Conservation (phyloP, 2,888 invertebrate species). For the Pycnomerus fuliginosus region DNA sequence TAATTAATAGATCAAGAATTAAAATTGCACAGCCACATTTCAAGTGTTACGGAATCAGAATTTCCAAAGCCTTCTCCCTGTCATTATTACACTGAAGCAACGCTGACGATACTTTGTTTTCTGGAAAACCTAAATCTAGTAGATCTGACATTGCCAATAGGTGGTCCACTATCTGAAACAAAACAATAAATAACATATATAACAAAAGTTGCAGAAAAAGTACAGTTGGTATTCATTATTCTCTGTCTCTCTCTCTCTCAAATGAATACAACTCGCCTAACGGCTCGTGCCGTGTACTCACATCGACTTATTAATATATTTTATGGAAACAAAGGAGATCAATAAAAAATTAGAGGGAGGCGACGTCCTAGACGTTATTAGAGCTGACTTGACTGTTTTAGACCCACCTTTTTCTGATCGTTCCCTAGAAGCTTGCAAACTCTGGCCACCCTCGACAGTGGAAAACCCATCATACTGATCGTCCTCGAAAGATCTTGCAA, state of each 20-base stretch:
- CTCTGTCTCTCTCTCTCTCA: too few relatives aligned
- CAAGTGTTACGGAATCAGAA: conserved; percentile 68
- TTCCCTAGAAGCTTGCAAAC: conserved; percentile 75
- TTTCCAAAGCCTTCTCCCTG: conserved; percentile 82
- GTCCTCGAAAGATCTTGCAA: conserved; percentile 69
- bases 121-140: conserved; percentile 80
- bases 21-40: conserved; percentile 38
- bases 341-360: too few relatives aligned
- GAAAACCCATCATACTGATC: conserved; percentile 87
- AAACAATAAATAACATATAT: too few relatives aligned
- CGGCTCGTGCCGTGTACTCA: too few relatives aligned
- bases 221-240: too few relatives aligned
- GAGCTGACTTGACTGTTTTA: too few relatives aligned
- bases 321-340: too few relatives aligned
- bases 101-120: conserved; percentile 71
- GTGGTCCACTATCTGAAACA: conserved; percentile 75
- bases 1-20: conserved; percentile 26
- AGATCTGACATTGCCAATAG: conserved; percentile 75
- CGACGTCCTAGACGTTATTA: too few relatives aligned
- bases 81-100: conserved; percentile 77
- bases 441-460: conserved; percentile 74
- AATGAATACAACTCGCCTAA: too few relatives aligned
- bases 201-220: too few relatives aligned
- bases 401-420: conserved; percentile 79
- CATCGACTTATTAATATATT: too few relatives aligned